Evolutionary conservation across 2,797 vertebrate genomes (phyloP), one percentile per base, ranked within the genome.

Genomic region (Lacerta viridis): DNA sequence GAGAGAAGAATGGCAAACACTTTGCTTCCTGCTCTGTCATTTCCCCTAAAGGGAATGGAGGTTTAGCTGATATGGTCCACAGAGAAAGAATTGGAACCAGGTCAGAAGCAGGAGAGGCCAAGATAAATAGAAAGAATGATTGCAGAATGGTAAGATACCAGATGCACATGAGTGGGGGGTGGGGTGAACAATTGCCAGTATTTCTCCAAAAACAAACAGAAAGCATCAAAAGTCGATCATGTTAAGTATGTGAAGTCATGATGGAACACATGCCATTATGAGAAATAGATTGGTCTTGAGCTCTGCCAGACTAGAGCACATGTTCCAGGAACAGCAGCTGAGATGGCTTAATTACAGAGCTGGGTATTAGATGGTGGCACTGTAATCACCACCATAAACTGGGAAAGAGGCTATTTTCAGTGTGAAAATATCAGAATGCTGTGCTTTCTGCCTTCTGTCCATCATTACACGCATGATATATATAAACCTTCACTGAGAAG

Each of bases 341-440:
- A 85, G 23, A n/a, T 85, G 61, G 61, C 10, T 77, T 77, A 66
- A 86, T 86, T 79, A 79, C n/a, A 86, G 23, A 79, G n/a, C 5
- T 17, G 13, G 64, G 66, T 80, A 80, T 87, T 59, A 71, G 15
- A 3, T 29, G 25, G 43, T 86, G 46, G 50, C 50, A 55, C 50
- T 55, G 27, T 86, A 71, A 71, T 39, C n/a, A 36, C 23, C 43
- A 80, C 5, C 33, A 87, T 71, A 41, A 71, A 50, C 5, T 59
- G 66, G 46, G 66, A 79, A 33, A 33, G 23, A 18, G 43, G 36
- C 13, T 50, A 36, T 79, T 27, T 61, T 71, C 29, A 55, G 25
- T 69, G 33, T 71, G 46, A 55, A 86, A 71, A n/a, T 55, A 11
- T 36, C 33, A 68, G 41, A 15, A 86, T 36, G 25, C 7, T 7